These are phyloP conservation scores for Heliconius hortense DNA, from an alignment of 2,888 invertebrate genomes.

Conservation along the genomic window DNA sequence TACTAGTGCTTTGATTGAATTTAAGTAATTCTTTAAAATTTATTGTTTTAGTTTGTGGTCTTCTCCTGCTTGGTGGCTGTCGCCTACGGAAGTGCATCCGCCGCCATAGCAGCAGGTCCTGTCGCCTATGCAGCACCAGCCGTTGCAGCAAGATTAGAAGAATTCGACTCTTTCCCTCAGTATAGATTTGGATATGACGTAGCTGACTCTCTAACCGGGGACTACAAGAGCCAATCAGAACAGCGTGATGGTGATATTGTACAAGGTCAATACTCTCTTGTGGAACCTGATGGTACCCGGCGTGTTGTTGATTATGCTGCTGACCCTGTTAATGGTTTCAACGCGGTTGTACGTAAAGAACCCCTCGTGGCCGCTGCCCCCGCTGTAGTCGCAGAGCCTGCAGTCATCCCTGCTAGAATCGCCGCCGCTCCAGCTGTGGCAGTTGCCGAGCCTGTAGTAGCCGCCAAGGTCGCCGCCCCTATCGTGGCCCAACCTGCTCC, in stretches of 20 bases:
- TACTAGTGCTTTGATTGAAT: too few relatives aligned
- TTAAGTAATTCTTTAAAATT: slow-evolving; percentile 26
- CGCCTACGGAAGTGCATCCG: slow-evolving; percentile 63
- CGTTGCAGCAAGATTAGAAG: slow-evolving; percentile 63
- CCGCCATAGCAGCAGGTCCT: slow-evolving; percentile 57
- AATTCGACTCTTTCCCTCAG: slow-evolving; percentile 82
- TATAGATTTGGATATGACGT: slow-evolving; percentile 78
- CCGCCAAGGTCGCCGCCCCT: slow-evolving; percentile 48
- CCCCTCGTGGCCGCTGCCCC: slow-evolving; percentile 62
- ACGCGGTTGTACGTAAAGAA: slow-evolving; percentile 72
- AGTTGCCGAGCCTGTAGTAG: slow-evolving; percentile 45
- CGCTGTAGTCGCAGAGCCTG: slow-evolving; percentile 65
- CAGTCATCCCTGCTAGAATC: slow-evolving; percentile 53
- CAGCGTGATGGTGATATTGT: slow-evolving; percentile 81
- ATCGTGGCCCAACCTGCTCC: slow-evolving; percentile 41
- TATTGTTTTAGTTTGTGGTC: slow-evolving; percentile 66
- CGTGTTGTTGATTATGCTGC: slow-evolving; percentile 71
- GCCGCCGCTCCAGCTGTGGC: slow-evolving; percentile 55
- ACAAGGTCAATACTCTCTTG: slow-evolving; percentile 69
- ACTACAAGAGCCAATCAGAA: slow-evolving; percentile 75
- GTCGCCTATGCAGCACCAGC: slow-evolving; percentile 54
- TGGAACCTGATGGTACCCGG: slow-evolving; percentile 71
- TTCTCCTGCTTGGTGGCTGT: slow-evolving; percentile 68
- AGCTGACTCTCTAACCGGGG: slow-evolving; percentile 72
- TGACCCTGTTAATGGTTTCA: slow-evolving; percentile 71